Evolutionary conservation across 2,113 vertebrate genomes (phyloP), one percentile per base, ranked within the genome.

Genomic region (Sitta europaea): DNA sequence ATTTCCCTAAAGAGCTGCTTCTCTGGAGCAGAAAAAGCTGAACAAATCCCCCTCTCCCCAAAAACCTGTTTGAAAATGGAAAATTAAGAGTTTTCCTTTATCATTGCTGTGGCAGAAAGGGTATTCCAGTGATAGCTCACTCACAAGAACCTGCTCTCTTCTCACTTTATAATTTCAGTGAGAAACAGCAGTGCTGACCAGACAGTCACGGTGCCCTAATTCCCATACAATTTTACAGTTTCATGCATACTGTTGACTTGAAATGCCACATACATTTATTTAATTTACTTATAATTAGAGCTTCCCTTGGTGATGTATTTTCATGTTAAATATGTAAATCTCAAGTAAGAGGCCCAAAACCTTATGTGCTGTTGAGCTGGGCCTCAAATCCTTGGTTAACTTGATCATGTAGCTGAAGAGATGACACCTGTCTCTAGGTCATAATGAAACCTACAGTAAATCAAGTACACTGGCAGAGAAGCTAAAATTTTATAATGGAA

Each of bases 181-280:
- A 71, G 35, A 75, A 63, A 40, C 42, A 40, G 22, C 40, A 28
- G 13, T 82, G 29, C 78, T 75, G 40, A 40, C n/a, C 40, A 40
- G 73, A 79, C 51, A 92, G n/a, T n/a, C n/a, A n/a, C n/a, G 43
- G n/a, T 13, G 51, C 38, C 65, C 28, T 68, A 53, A 83, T 79
- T 67, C 36, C 21, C 75, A 48, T 27, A 16, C n/a, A 40, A 90
- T 59, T 79, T 68, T 36, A 79, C 47, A 59, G 33, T 33, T 86
- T 82, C 62, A 43, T 75, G 76, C 61, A 42, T 85, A 54, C 43
- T 42, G 72, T 38, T 88, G 86, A 67, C 66, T 75, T 79, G 1
- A 92, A 92, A 76, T 86, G 82, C 61, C 82, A 88, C 33, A 55
- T 21, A 67, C 19, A n/a, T 86, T 91, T 87, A 87, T 81, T 95